A percentile compares a stretch with the other conserved stretches of the same genome.
Evolutionary conservation across 2,888 invertebrate species (phyloP).

Genomic region (Micoletzkya japonica): DNA sequence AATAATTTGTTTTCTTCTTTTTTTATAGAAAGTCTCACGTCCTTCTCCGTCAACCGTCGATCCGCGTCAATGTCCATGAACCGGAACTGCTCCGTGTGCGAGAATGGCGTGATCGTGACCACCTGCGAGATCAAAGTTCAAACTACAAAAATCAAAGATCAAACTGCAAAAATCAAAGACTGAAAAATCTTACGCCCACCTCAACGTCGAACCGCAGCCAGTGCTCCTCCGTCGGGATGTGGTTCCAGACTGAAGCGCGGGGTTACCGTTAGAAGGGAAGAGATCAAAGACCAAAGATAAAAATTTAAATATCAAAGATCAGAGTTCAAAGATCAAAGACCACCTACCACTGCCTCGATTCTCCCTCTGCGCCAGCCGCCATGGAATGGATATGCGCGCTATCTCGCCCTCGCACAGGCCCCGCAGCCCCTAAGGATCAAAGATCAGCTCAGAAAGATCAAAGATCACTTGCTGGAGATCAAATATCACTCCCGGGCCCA

Average conservation of each 20-base stretch:
- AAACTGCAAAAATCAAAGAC: background rate
- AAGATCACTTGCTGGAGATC: background rate
- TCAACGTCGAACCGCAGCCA: slow-evolving; percentile 51
- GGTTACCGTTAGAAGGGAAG: too few species aligned
- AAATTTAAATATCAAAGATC: too few species aligned
- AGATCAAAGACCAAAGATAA: too few species aligned
- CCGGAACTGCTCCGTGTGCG: slow-evolving; percentile 50
- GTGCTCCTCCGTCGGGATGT: slow-evolving; percentile 63
- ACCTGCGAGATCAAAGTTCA: background rate
- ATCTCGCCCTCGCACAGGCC: slow-evolving; percentile 61
- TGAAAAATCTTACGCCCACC: background rate
- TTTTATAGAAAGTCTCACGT: slow-evolving; percentile 32
- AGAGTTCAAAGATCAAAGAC: too few species aligned
- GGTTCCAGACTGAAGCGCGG: slow-evolving; percentile 59
- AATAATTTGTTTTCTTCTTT: too few species aligned
- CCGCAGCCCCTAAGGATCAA: slow-evolving; percentile 42
- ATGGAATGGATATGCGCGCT: slow-evolving; percentile 60
- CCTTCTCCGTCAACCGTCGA: slow-evolving; percentile 43
- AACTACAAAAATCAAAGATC: background rate
- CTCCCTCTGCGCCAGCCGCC: slow-evolving; percentile 54
- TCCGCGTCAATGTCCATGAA: slow-evolving; percentile 60
- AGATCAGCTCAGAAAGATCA: background rate
- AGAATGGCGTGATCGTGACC: slow-evolving; percentile 4
- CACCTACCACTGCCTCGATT: slow-evolving; percentile 53
- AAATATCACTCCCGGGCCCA: slow-evolving; percentile 57